Evolutionary conservation across 2,888 invertebrate species (phyloP), one percentile per base, ranked within the genome.

Genomic region (Apoda limacodes): DNA sequence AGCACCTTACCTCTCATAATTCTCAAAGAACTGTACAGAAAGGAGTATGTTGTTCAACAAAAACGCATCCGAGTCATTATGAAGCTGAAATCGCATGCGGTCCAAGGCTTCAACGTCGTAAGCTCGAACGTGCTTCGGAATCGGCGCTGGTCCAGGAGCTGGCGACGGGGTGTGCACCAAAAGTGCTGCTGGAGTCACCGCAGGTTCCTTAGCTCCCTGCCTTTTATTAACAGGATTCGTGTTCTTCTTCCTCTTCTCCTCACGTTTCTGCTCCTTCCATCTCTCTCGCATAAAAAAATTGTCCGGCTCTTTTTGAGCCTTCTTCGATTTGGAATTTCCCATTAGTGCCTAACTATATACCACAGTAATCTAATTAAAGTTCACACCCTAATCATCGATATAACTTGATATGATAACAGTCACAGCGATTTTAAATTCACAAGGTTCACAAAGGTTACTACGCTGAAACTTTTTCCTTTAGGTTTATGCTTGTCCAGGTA

Each of bases 1-100:
- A n/a, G n/a, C n/a, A 20, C 30, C 84, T 81, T 63, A 92, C 92
- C 85, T 83, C 58, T 91, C 88, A 53, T 85, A 92, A 60, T 92
- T 88, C 42, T 87, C 85, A 50, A 90, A 91, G 68, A 93, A 92
- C 65, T 92, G 90, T 12, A 90, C 80, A 9, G 87, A 85, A 58
- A 92, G 81, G 31, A 91, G 75, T 33, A 91, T 83, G 57, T 92
- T 90, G 56, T 93, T 92, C 7, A 92, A 63, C 6, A 92, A 68
- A 59, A 93, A 93, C 3, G 83, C 78, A 49, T 89, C 85, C 4
- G 88, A 82, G 44, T 88, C 84, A 4, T 78, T 75, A 24, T 78
- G 66, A 9, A 89, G 75, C 50, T 87, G 83, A 46, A 82, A 72
- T 43, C 82, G 70, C 78, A 91, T 71, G 24, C 72, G 70, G 25